phyloP scores from a whole-genome alignment of 2,113 vertebrate species.

The Phocoena phocoena region DNA sequence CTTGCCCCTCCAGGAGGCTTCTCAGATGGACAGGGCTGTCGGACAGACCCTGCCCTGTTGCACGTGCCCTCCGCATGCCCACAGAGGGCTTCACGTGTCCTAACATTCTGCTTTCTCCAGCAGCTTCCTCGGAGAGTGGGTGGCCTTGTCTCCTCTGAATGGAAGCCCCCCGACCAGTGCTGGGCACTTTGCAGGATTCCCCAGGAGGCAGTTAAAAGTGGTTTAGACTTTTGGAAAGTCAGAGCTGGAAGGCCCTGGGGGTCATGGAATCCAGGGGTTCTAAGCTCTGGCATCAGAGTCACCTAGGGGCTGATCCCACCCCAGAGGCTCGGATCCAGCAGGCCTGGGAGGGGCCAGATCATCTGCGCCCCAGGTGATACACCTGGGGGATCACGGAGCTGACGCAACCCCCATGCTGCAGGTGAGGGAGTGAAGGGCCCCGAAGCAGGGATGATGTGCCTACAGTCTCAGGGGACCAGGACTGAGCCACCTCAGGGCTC shows the following conservation, averaged over 20 bases:
- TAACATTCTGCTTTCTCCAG: neutral
- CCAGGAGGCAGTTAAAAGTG: neutral
- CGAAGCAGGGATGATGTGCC: neutral
- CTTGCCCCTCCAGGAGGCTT: neutral
- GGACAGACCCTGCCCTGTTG: neutral
- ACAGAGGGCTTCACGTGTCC: fast-evolving
- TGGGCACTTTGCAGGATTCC: neutral
- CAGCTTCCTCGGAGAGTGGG: neutral
- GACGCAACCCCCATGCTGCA: too few relatives aligned
- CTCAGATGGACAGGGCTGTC: neutral
- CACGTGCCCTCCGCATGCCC: neutral
- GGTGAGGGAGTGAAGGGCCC: neutral
- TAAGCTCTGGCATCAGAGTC: neutral
- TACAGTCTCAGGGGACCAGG: too few relatives aligned
- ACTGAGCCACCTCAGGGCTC: too few relatives aligned
- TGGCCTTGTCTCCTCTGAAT: neutral
- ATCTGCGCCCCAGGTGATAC: neutral
- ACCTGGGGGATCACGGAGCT: neutral
- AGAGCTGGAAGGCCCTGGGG: neutral
- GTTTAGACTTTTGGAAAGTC: neutral
- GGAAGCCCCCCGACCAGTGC: neutral
- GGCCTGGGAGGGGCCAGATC: fast-evolving
- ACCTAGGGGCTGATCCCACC: neutral
- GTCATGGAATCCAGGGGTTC: neutral
- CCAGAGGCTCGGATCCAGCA: too few relatives aligned